Evolutionary conservation across 1,140 invertebrate genomes (phyloP), one percentile per base, ranked within the genome.

Genomic region (Stenopsyche tienmushanensis): DNA sequence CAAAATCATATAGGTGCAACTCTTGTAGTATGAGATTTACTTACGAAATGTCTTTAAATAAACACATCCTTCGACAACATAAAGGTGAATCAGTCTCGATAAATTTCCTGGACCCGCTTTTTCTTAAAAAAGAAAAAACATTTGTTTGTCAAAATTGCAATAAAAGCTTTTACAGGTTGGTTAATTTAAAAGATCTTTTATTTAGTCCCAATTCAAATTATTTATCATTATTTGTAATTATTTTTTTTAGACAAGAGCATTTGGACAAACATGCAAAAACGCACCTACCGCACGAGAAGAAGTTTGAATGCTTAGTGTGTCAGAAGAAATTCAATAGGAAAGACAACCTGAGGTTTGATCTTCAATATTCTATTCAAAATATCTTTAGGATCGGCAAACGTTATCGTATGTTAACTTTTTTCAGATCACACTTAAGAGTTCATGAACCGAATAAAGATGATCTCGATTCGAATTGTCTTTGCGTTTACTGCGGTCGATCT

Each of bases 401-500:
- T n/a, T n/a, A n/a, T n/a, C n/a, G n/a, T n/a, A n/a, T n/a, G n/a
- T n/a, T n/a, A n/a, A n/a, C 26, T 44, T 45, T 34, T 54, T 65
- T 45, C 62, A 79, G 78, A 59, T 72, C 80, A 3, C 80, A 82
- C 64, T 74, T 76, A 55, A 62, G 74, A 0, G 72, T 76, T 1
- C 77, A 79, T 55, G 75, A 73, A 8, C 65, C 72, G 8, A 70
- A 74, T 47, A 63, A 34, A 13, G 29, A 76, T 41, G 74, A 73
- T 26, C 39, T 63, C 10, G 71, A 72, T 8, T 64, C 72, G 5
- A 76, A 72, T 54, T 78, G 75, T 39, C 69, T 84, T 0, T 85
- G 83, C 58, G 75, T 82, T 1, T 84, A 83, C 68, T 85, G 83
- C 67, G 83, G 83, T 10, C 76, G 81, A 13, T 78, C 78, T 9